phyloP scores from a whole-genome alignment of 1,140 invertebrate species.

The Nymphalis io region DNA sequence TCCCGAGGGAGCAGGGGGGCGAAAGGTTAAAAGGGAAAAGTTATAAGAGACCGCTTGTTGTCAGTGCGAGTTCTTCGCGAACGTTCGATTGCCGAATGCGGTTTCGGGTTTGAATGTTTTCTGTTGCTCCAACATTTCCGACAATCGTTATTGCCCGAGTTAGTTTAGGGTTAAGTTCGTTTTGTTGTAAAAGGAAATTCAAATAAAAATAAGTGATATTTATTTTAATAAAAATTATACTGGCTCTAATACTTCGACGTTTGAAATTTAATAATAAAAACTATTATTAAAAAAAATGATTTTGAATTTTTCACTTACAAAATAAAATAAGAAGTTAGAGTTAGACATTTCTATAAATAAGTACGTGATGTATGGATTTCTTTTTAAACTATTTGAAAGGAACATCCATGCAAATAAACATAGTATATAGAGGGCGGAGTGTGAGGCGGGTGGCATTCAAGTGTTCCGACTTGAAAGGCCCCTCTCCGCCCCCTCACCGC shows the following conservation, averaged over 20 bases:
- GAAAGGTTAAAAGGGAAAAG: conserved; percentile 81
- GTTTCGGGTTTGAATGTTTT: conserved; percentile 46
- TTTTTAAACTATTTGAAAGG: conserved; percentile 46
- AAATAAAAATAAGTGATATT: not conserved
- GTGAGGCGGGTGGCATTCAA: conserved; percentile 58
- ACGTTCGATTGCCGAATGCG: conserved; percentile 70
- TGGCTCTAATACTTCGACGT: no score
- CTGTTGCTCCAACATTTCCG: conserved; percentile 26
- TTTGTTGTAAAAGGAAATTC: not conserved
- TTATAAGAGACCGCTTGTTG: conserved; percentile 80
- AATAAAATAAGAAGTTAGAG: no score
- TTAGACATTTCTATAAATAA: not conserved
- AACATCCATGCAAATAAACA: conserved; percentile 75
- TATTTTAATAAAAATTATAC: no score
- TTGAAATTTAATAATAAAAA: no score
- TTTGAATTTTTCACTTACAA: no score
- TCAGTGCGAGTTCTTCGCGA: conserved; percentile 66
- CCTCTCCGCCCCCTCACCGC: conserved; percentile 52
- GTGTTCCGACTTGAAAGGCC: conserved; percentile 63
- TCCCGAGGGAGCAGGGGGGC: conserved; percentile 73
- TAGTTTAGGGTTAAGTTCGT: not conserved
- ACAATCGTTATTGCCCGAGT: conserved; percentile 16
- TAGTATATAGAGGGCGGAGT: conserved; percentile 56
- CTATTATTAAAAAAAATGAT: no score
- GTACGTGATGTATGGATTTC: not conserved